These are phyloP conservation scores for Glaucidium brasilianum DNA, from an alignment of 2,113 vertebrate species.

Conservation along the genomic window DNA sequence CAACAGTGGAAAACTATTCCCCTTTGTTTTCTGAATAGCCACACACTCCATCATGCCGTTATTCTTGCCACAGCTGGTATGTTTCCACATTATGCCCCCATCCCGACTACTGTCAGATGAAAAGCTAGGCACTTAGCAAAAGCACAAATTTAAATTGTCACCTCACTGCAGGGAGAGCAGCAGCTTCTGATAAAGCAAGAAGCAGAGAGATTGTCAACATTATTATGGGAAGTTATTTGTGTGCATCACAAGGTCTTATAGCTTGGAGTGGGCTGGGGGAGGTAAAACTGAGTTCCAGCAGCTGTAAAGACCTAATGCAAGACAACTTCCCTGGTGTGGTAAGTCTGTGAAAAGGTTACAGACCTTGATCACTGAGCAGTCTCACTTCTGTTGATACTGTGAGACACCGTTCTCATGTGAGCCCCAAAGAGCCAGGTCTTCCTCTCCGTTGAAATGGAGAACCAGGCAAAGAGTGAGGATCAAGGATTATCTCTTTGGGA, in stretches of 20 bases:
- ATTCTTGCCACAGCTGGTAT: constrained; percentile 7
- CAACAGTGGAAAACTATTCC: not conserved
- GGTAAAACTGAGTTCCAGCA: not conserved
- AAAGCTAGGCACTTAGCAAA: constrained; percentile 59
- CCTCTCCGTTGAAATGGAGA: not conserved
- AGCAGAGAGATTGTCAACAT: not conserved
- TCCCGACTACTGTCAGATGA: not conserved
- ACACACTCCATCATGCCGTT: not conserved
- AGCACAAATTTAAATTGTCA: constrained; percentile 44
- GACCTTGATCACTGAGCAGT: not conserved
- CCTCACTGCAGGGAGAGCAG: not conserved
- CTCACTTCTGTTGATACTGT: not conserved
- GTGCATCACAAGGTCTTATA: not conserved
- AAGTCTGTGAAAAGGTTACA: not conserved
- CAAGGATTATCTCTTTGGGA: not conserved
- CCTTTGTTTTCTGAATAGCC: constrained; percentile 21
- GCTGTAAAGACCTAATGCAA: not conserved
- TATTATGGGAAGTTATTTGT: not conserved
- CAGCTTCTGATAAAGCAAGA: constrained; percentile 2
- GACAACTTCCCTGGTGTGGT: not conserved
- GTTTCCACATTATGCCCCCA: not conserved
- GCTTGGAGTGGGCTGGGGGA: not conserved
- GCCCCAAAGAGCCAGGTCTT: not conserved
- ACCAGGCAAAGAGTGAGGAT: not conserved
- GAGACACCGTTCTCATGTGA: not conserved